phyloP scores from a whole-genome alignment of 2,888 invertebrate species.

The Phaonia tiefii region DNA sequence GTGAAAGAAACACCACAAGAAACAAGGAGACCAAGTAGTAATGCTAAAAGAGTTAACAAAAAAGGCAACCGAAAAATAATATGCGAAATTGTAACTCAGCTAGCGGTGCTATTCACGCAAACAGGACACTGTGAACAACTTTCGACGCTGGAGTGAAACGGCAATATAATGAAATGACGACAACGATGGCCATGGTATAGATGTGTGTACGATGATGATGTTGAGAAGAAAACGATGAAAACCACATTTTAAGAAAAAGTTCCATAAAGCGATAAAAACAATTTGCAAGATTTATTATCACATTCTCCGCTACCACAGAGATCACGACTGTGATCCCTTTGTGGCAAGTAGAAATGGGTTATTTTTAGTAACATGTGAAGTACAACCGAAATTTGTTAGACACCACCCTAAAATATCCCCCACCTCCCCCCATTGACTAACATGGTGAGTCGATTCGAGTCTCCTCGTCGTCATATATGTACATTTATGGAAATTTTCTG shows the following conservation, averaged over 20 bases:
- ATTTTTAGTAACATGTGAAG: slow-evolving; percentile 25
- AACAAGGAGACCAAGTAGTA: slow-evolving; percentile 21
- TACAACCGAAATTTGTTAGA: slow-evolving; percentile 24
- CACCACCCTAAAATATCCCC: slow-evolving; percentile 47
- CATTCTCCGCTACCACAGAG: neutral
- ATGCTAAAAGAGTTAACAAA: slow-evolving; percentile 41
- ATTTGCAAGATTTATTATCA: slow-evolving; percentile 29
- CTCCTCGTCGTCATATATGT: slow-evolving; percentile 37
- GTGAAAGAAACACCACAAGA: slow-evolving; percentile 42
- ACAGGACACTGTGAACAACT: slow-evolving; percentile 54
- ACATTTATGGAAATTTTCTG: slow-evolving; percentile 61
- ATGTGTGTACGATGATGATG: slow-evolving; percentile 47
- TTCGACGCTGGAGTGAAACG: slow-evolving; percentile 50
- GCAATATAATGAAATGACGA: slow-evolving; percentile 49
- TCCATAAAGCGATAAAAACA: slow-evolving; percentile 35
- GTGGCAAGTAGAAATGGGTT: neutral
- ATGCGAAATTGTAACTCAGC: slow-evolving; percentile 48
- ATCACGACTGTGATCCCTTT: neutral
- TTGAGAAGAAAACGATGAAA: slow-evolving; percentile 46
- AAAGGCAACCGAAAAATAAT: slow-evolving; percentile 39
- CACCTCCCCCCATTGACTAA: slow-evolving; percentile 53
- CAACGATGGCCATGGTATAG: slow-evolving; percentile 40
- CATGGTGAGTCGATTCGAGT: neutral
- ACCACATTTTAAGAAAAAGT: slow-evolving; percentile 61
- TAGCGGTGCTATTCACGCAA: slow-evolving; percentile 67